Percentiles rank a stretch among this genome's conserved stretches.
Conservation (phyloP, 2,113 vertebrate species). For the Excalfactoria chinensis region DNA sequence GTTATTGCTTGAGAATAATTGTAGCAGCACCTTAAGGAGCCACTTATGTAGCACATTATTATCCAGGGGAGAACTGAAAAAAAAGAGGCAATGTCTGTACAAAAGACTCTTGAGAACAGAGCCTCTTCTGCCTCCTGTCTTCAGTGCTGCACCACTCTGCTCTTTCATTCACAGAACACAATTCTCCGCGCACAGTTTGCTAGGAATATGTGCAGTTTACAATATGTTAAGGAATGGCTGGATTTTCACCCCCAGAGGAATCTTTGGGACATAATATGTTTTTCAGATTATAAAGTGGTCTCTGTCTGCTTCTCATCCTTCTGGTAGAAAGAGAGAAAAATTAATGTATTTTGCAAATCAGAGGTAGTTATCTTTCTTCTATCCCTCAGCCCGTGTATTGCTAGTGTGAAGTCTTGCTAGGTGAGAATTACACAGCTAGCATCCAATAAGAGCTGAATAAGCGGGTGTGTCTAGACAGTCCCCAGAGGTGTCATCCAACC, state of each 20-base stretch:
- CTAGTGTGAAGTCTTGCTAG: not conserved
- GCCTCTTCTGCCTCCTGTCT: not conserved
- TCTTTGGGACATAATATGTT: constrained; percentile 37
- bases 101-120: not conserved
- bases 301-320: constrained; percentile 41
- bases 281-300: constrained; percentile 15
- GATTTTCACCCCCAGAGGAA: constrained; percentile 27
- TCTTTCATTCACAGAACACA: not conserved
- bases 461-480: not conserved
- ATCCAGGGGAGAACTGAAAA: not conserved
- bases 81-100: not conserved
- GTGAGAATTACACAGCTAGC: not conserved
- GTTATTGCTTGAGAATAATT: not conserved
- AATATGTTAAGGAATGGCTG: not conserved
- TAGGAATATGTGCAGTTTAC: not conserved
- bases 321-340: constrained; percentile 10
- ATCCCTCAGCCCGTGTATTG: not conserved
- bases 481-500: not conserved
- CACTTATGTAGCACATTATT: not conserved
- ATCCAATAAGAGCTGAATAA: not conserved
- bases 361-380: not conserved
- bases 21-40: not conserved
- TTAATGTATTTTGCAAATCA: constrained; percentile 25
- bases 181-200: not conserved
- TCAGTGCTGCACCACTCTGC: not conserved